phyloP scores from a whole-genome alignment of 2,113 vertebrate species.

The Pseudopipra pipra region DNA sequence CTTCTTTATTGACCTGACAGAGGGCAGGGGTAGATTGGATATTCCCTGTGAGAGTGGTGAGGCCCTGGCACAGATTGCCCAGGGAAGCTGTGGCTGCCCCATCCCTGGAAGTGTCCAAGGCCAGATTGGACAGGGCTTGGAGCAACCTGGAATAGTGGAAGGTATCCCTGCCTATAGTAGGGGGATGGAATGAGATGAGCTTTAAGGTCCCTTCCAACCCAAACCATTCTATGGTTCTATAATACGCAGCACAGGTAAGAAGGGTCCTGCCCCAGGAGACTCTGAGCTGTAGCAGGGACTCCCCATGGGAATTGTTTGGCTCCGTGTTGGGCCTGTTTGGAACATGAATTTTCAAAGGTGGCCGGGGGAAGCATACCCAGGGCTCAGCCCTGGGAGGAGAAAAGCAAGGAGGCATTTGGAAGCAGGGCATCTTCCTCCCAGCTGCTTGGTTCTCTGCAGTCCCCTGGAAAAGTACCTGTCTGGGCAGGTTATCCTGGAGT shows the following conservation, averaged over 20 bases:
- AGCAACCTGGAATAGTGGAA: not conserved
- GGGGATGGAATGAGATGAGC: fast-evolving
- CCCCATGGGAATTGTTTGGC: not conserved
- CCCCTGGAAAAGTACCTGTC: not conserved
- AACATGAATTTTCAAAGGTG: not conserved
- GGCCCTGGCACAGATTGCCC: not conserved
- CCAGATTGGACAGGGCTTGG: not conserved
- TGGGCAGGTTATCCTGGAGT: not conserved
- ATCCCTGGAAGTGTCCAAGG: not conserved
- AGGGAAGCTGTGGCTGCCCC: not conserved
- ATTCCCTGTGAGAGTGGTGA: no score
- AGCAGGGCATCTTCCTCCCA: not conserved
- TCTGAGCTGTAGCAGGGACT: not conserved
- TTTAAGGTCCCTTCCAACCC: not conserved
- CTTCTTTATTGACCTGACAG: not conserved
- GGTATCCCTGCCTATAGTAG: not conserved
- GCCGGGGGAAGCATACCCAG: not conserved
- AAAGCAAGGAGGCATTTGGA: not conserved
- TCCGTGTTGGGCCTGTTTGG: not conserved
- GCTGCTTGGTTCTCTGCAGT: not conserved
- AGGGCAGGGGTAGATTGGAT: not conserved
- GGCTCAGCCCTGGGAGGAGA: not conserved
- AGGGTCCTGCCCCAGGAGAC: not conserved
- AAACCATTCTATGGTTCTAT: not conserved
- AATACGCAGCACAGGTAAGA: fast-evolving